Evolutionary conservation across 2,113 vertebrate genomes (phyloP).

Genomic region (Gymnogyps californianus): DNA sequence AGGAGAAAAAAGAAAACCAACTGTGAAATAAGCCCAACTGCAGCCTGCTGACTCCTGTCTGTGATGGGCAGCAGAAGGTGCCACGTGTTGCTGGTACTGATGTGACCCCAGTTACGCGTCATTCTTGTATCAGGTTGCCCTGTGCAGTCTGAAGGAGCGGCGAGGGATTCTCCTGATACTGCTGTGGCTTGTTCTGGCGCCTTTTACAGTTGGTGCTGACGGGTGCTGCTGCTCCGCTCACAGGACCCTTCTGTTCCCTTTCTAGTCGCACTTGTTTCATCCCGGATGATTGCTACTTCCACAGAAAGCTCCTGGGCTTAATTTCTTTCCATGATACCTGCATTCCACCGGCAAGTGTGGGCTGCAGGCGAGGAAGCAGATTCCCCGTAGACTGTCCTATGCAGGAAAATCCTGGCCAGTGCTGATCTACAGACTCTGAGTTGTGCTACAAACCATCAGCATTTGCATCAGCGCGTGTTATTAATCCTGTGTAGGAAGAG

Average conservation of each 20-base stretch:
- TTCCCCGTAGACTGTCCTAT: not conserved
- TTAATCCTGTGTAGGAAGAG: not conserved
- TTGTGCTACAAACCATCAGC: not conserved
- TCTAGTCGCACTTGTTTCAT: rapidly evolving
- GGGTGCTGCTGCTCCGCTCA: not conserved
- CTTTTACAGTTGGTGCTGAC: not conserved
- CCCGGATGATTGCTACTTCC: not conserved
- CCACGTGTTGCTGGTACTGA: not conserved
- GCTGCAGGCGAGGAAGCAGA: not conserved
- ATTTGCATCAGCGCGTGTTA: rapidly evolving
- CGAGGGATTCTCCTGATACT: not conserved
- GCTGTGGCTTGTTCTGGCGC: not conserved
- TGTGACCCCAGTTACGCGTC: not conserved
- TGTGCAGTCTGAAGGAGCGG: not conserved
- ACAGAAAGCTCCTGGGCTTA: not conserved
- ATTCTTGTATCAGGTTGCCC: not conserved
- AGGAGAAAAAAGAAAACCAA: not conserved
- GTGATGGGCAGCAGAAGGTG: not conserved
- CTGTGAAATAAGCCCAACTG: not conserved
- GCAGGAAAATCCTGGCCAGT: not conserved
- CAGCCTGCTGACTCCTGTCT: not conserved
- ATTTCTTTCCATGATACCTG: not conserved
- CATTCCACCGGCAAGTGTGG: not conserved
- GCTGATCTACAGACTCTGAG: not conserved
- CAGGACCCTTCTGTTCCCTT: not conserved